Evolutionary conservation across 2,888 invertebrate genomes (phyloP).

Genomic region (Deilephila elpenor): DNA sequence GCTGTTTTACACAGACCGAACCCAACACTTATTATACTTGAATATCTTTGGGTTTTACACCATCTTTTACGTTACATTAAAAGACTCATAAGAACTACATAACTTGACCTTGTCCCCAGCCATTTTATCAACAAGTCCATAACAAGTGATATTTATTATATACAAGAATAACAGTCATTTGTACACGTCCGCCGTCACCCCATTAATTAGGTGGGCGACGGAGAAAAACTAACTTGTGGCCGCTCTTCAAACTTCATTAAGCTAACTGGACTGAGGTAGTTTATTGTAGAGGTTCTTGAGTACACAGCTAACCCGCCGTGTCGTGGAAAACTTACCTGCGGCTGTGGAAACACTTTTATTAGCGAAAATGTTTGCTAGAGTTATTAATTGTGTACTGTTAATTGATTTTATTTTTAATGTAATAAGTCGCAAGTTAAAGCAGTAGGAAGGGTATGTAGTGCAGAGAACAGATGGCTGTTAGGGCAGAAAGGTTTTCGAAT

Average conservation of each 20-base stretch:
- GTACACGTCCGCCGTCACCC: conserved; percentile 8
- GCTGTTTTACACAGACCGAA: no score
- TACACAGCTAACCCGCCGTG: neutral
- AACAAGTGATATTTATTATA: neutral
- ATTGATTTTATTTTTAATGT: no score
- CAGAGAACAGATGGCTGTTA: no score
- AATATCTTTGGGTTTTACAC: no score
- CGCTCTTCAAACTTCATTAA: conserved; percentile 24
- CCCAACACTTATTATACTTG: no score
- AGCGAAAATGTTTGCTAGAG: neutral
- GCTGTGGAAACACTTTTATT: neutral
- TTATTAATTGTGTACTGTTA: neutral
- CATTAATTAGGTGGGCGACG: conserved; percentile 21
- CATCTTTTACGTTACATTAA: no score
- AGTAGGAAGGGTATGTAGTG: no score
- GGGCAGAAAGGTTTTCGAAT: no score
- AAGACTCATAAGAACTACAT: no score
- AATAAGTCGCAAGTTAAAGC: no score
- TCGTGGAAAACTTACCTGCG: neutral
- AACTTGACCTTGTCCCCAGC: neutral
- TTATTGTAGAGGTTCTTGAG: conserved; percentile 6
- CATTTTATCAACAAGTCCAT: neutral
- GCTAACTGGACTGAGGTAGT: conserved; percentile 8
- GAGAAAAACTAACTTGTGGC: conserved; percentile 17
- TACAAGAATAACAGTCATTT: conserved; percentile 18